phyloP scores from a whole-genome alignment of 2,888 invertebrate species.

The Dermolepida albohirtum region DNA sequence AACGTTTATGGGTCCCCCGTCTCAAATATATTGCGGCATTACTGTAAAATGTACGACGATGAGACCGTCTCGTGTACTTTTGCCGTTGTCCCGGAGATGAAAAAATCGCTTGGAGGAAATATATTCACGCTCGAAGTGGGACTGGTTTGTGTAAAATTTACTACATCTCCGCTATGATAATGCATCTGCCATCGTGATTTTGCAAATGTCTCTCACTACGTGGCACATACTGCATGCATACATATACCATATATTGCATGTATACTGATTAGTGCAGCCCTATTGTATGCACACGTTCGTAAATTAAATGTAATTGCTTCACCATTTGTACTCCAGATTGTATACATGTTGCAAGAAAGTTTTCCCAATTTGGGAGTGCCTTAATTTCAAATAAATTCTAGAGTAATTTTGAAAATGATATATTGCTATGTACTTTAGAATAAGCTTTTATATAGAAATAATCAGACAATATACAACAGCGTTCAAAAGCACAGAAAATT shows the following conservation, averaged over 20 bases:
- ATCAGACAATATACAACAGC: too few species aligned
- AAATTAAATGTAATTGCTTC: slow-evolving; percentile 16
- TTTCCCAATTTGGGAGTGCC: too few species aligned
- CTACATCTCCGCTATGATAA: slow-evolving; percentile 17
- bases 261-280: too few species aligned
- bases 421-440: too few species aligned
- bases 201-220: slow-evolving; percentile 24
- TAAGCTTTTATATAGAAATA: too few species aligned
- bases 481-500: too few species aligned
- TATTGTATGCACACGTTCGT: slow-evolving; percentile 1
- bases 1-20: slow-evolving; percentile 43
- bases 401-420: too few species aligned
- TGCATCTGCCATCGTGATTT: slow-evolving; percentile 27
- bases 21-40: slow-evolving; percentile 37
- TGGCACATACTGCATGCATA: slow-evolving; percentile 16
- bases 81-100: slow-evolving; percentile 32
- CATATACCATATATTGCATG: too few species aligned
- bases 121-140: slow-evolving; percentile 26
- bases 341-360: too few species aligned
- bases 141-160: slow-evolving; percentile 29
- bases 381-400: too few species aligned
- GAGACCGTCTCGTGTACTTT: slow-evolving; percentile 19
- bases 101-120: slow-evolving; percentile 27
- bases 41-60: slow-evolving; percentile 33
- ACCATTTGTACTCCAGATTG: too few species aligned